phyloP scores from a whole-genome alignment of 2,797 vertebrate genomes.

The Graptemys geographica region DNA sequence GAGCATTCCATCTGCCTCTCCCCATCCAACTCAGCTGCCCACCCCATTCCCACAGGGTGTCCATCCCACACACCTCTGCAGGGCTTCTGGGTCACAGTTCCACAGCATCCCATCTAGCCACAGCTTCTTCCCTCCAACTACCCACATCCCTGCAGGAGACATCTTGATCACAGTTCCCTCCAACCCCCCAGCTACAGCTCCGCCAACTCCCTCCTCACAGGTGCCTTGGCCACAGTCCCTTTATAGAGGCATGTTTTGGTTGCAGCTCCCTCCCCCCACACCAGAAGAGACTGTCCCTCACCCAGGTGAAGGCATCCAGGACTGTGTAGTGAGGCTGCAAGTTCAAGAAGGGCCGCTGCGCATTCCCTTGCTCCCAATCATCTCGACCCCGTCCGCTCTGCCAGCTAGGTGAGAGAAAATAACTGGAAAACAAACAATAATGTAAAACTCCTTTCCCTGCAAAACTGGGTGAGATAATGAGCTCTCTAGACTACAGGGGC shows the following conservation, averaged over 20 bases:
- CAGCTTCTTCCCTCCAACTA: no score
- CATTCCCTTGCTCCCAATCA: background rate
- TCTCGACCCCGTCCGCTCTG: background rate
- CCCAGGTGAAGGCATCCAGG: conserved; percentile 90
- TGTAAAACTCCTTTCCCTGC: background rate
- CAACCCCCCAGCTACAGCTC: background rate
- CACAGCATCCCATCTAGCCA: no score
- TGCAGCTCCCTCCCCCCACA: background rate
- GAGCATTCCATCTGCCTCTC: background rate
- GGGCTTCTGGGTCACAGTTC: no score
- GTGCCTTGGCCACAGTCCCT: no score
- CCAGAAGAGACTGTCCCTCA: conserved; percentile 62
- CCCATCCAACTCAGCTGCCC: background rate
- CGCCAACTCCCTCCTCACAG: background rate
- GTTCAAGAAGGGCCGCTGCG: conserved; percentile 23
- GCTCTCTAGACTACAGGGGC: background rate
- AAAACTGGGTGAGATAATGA: background rate
- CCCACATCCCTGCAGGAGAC: no score
- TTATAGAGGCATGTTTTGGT: background rate
- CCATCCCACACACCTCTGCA: no score
- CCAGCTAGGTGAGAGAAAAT: background rate
- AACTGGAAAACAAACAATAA: background rate
- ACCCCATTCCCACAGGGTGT: background rate
- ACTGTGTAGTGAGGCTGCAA: conserved; percentile 81
- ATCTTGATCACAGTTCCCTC: rapidly evolving